These are phyloP conservation scores for Neoitamus cyanurus DNA, from an alignment of 2,888 invertebrate species.

Conservation along the genomic window DNA sequence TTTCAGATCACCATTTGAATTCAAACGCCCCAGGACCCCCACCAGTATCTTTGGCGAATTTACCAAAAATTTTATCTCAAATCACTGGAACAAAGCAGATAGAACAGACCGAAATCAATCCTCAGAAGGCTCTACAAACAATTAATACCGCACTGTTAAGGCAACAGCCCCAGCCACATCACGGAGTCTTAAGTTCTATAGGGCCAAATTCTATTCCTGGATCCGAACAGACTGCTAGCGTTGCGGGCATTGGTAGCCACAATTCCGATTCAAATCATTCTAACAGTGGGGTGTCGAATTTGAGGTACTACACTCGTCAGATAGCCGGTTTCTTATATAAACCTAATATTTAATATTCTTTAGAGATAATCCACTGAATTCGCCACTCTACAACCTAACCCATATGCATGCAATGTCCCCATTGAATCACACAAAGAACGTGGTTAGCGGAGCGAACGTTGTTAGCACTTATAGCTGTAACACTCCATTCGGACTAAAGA, in stretches of 20 bases:
- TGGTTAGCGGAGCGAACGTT: background rate
- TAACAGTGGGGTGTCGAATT: constrained; percentile 59
- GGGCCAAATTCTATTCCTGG: constrained; percentile 37
- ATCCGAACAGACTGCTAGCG: constrained; percentile 45
- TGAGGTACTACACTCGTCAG: constrained; percentile 57
- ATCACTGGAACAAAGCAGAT: constrained; percentile 63
- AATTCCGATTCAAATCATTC: constrained; percentile 59
- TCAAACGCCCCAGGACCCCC: constrained; percentile 66
- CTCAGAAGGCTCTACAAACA: constrained; percentile 70
- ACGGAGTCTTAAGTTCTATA: constrained; percentile 40
- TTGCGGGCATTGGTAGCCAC: constrained; percentile 30
- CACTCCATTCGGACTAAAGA: constrained; percentile 63
- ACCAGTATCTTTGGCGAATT: constrained; percentile 62
- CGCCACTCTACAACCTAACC: constrained; percentile 64
- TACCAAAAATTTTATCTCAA: constrained; percentile 69
- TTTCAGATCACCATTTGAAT: constrained; percentile 62
- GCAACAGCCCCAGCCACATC: constrained; percentile 53
- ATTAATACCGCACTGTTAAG: constrained; percentile 67
- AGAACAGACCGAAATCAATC: constrained; percentile 68
- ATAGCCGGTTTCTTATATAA: background rate
- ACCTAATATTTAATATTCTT: background rate
- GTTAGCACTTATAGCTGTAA: constrained; percentile 61
- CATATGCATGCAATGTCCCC: constrained; percentile 64
- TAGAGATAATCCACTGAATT: constrained; percentile 64
- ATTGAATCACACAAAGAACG: constrained; percentile 63